A percentile compares a stretch with the other conserved stretches of the same genome.
Evolutionary conservation across 2,113 vertebrate genomes (phyloP).

Genomic region (Acrocephalus kingi): DNA sequence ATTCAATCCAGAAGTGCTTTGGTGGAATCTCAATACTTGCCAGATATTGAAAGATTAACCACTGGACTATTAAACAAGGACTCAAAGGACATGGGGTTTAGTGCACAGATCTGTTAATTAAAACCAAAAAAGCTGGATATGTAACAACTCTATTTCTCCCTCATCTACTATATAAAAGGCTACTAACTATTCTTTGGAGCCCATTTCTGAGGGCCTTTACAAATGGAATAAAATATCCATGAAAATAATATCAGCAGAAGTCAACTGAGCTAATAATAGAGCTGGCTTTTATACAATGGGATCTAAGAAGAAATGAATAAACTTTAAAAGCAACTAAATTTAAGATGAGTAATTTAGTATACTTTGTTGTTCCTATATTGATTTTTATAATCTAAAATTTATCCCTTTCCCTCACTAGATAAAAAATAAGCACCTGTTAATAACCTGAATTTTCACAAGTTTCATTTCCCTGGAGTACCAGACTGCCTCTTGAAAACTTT

Average conservation of each 20-base stretch:
- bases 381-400: neutral
- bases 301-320: neutral
- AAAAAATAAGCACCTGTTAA: accelerated
- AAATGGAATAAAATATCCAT: neutral
- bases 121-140: neutral
- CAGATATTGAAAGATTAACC: neutral
- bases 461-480: neutral
- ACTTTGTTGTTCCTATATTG: neutral
- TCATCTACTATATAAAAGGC: neutral
- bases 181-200: neutral
- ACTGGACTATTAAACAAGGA: neutral
- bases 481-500: neutral
- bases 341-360: neutral
- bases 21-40: neutral
- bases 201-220: neutral
- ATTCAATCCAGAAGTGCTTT: neutral
- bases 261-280: neutral
- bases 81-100: neutral
- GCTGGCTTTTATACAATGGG: neutral
- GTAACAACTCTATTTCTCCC: neutral
- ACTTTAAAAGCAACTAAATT: neutral
- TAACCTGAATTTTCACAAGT: neutral
- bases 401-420: neutral
- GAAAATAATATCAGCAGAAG: neutral
- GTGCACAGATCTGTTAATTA: neutral